These are phyloP conservation scores for Ctenomys sociabilis DNA, from an alignment of 2,113 vertebrate species.

Conservation along the genomic window DNA sequence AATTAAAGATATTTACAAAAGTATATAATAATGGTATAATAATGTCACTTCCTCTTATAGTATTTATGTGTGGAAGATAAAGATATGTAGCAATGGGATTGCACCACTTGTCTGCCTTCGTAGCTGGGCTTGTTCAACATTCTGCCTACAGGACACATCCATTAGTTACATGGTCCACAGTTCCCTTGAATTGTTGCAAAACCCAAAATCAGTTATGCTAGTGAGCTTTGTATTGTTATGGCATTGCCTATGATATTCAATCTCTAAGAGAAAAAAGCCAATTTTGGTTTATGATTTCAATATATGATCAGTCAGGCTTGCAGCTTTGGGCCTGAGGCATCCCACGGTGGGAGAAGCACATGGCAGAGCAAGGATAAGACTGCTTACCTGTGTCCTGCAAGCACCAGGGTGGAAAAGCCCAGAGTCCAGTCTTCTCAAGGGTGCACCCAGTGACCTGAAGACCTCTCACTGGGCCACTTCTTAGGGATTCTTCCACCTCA, in stretches of 20 bases:
- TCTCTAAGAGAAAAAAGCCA: background rate
- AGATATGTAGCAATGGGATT: background rate
- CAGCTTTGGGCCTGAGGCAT: background rate
- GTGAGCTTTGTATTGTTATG: background rate
- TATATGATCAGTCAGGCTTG: background rate
- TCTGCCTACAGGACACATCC: background rate
- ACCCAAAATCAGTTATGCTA: background rate
- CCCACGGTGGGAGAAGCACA: background rate
- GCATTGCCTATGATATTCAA: background rate
- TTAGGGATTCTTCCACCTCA: background rate
- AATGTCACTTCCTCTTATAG: too few relatives aligned
- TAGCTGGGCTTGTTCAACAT: background rate
- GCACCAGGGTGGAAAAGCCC: background rate
- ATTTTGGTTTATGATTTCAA: background rate
- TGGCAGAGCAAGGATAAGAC: background rate
- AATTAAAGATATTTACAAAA: background rate
- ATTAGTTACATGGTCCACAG: background rate
- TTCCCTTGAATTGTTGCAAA: constrained; percentile 39
- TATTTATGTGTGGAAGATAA: too few relatives aligned
- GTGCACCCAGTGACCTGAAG: background rate
- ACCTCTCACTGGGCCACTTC: background rate
- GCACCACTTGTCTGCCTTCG: background rate
- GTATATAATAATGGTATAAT: too few relatives aligned
- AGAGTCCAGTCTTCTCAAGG: too few relatives aligned
- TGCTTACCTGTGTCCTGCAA: background rate